phyloP scores from a whole-genome alignment of 2,113 vertebrate species.

The Nyctereutes procyonoides region DNA sequence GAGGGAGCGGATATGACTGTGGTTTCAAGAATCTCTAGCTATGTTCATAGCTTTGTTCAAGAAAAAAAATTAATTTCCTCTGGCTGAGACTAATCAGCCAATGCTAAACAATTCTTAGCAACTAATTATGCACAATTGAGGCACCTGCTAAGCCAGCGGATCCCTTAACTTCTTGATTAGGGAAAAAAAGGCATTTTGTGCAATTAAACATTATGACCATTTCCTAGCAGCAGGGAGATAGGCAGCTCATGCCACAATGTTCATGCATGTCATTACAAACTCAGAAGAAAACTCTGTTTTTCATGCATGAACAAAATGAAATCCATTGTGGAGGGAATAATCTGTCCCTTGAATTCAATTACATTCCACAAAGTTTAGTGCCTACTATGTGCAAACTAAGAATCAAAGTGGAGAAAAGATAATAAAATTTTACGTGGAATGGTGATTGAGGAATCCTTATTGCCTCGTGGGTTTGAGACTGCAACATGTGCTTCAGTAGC shows the following conservation, averaged over 20 bases:
- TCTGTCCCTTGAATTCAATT: slow-evolving; percentile 48
- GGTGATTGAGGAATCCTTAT: background rate
- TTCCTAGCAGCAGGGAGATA: background rate
- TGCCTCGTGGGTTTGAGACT: background rate
- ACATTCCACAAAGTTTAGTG: background rate
- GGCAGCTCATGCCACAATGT: background rate
- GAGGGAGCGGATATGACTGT: background rate
- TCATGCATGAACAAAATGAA: slow-evolving; percentile 32
- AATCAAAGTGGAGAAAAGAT: background rate
- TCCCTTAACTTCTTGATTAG: slow-evolving; percentile 57
- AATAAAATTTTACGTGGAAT: background rate
- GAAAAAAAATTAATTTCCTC: slow-evolving; percentile 63
- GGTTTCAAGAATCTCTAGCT: background rate
- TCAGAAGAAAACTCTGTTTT: slow-evolving; percentile 8
- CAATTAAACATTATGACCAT: slow-evolving; percentile 45
- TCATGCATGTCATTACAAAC: background rate
- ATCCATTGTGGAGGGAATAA: slow-evolving; percentile 15
- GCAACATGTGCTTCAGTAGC: background rate
- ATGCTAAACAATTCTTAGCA: slow-evolving; percentile 60
- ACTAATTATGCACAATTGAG: slow-evolving; percentile 64
- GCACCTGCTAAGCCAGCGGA: slow-evolving; percentile 61
- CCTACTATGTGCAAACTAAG: slow-evolving; percentile 52
- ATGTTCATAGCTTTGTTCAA: slow-evolving; percentile 25
- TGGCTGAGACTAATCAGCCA: slow-evolving; percentile 66
- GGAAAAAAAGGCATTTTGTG: slow-evolving; percentile 60